Conservation (phyloP, 2,888 invertebrate genomes). For the Erebia epiphron region DNA sequence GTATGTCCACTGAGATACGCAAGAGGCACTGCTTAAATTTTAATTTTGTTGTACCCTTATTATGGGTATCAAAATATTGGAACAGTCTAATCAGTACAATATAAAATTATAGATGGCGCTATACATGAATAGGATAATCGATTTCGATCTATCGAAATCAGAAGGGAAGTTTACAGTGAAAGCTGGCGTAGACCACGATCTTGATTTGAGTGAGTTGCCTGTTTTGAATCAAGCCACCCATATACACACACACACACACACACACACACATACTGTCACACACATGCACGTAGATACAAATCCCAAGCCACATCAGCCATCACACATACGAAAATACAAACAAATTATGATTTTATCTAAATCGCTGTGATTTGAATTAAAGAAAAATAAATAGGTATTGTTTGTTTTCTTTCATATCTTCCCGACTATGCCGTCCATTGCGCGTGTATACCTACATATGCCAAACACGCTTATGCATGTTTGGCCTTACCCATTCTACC, state of each 20-base stretch:
- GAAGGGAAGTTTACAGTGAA: constrained; percentile 89
- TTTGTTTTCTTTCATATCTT: too few relatives aligned
- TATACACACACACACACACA: neutral
- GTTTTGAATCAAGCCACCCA: neutral
- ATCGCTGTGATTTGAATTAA: too few relatives aligned
- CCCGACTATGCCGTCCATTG: too few relatives aligned
- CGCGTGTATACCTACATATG: too few relatives aligned
- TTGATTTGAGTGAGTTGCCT: constrained; percentile 87
- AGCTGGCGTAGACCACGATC: constrained; percentile 87
- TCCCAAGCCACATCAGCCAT: neutral
- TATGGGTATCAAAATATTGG: too few relatives aligned
- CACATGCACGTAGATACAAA: neutral
- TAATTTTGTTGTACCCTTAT: neutral
- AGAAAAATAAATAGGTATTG: too few relatives aligned
- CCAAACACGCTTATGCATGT: too few relatives aligned
- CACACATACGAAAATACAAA: too few relatives aligned
- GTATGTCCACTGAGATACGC: too few relatives aligned
- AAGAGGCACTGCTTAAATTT: neutral
- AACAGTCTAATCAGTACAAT: too few relatives aligned
- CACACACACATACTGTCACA: neutral
- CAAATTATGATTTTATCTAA: too few relatives aligned
- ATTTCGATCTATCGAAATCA: constrained; percentile 84
- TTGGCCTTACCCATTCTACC: too few relatives aligned
- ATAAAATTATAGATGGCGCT: constrained; percentile 78
- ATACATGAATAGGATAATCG: constrained; percentile 88